Evolutionary conservation across 2,797 vertebrate species (phyloP), one percentile per base, ranked within the genome.

Genomic region (Scolopax bukidnonensis): DNA sequence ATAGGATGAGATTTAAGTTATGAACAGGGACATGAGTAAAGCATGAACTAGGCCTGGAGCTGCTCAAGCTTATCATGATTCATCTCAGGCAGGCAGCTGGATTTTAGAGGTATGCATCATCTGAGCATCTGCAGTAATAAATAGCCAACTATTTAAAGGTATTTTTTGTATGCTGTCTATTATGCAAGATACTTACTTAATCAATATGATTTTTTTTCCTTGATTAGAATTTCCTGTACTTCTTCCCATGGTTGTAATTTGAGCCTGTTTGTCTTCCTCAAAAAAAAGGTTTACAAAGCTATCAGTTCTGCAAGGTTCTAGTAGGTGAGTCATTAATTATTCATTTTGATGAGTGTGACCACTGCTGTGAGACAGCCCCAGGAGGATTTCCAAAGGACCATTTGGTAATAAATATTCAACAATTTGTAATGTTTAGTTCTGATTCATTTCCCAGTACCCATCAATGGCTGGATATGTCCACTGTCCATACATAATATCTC

Each of bases 381-480:
- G 3, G 25, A 93, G 68, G 43, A 83, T 83, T 94, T 90, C 45
- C 78, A 90, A 89, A 93, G 51, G 36, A 89, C 92, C 86, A 85
- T 92, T 96, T 96, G 87, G 83, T 82, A 90, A 96, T 96, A 96
- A 94, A 96, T 96, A 95, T 95, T 96, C 94, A 97, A 82, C 38
- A 90, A 79, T 96, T 90, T 93, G 79, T 90, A 95, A 77, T 90
- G 74, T 88, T 91, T 93, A 73, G 80, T 74, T 94, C 79, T 82
- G 75, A 96, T 73, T 90, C 86, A 50, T 74, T 75, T 90, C 70
- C 51, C 80, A 76, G 54, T 90, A 87, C 61, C 51, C 12, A 5
- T 88, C 75, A 95, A 88, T 86, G 71, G 68, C 74, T 90, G 73
- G 38, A 93, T 0, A 0, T 69, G 43, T 86, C 85, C 61, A 91